These are phyloP conservation scores for Bursaphelenchus mucronatus DNA, from an alignment of 1,140 invertebrate genomes.

Conservation along the genomic window DNA sequence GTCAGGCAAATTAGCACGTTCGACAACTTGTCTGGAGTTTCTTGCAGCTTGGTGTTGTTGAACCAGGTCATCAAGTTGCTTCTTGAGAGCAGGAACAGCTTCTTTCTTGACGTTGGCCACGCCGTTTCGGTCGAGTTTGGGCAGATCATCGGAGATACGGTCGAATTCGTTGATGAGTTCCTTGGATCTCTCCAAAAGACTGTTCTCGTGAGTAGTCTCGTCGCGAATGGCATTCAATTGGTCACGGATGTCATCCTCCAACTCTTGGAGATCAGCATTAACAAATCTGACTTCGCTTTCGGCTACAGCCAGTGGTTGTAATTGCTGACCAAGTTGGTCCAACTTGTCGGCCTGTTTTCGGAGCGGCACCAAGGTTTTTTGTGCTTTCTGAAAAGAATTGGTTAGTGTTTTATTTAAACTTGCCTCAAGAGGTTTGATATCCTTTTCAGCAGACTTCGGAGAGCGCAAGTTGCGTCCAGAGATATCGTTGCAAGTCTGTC, in stretches of 20 bases:
- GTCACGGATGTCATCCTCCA: conserved; percentile 13
- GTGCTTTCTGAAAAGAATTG: no score
- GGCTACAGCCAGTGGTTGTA: conserved; percentile 13
- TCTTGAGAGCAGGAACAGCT: background rate
- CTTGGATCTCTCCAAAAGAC: background rate
- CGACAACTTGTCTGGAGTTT: background rate
- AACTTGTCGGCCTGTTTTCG: background rate
- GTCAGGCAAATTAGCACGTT: background rate
- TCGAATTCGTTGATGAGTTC: conserved; percentile 1
- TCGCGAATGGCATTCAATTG: conserved; percentile 1
- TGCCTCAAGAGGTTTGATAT: no score
- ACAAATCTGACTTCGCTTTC: conserved; percentile 18
- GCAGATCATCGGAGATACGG: background rate
- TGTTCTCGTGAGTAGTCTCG: background rate
- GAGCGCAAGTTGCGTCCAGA: no score
- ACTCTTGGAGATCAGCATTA: conserved; percentile 6
- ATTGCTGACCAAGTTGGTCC: background rate
- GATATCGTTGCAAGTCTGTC: background rate
- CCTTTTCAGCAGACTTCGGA: no score
- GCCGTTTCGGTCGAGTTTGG: background rate
- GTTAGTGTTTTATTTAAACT: no score
- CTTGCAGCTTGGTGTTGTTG: background rate
- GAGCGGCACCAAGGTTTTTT: no score
- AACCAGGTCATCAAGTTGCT: conserved; percentile 1
- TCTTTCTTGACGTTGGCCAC: background rate